Evolutionary conservation across 2,113 vertebrate genomes (phyloP).

Genomic region (Thamnaconus septentrionalis): DNA sequence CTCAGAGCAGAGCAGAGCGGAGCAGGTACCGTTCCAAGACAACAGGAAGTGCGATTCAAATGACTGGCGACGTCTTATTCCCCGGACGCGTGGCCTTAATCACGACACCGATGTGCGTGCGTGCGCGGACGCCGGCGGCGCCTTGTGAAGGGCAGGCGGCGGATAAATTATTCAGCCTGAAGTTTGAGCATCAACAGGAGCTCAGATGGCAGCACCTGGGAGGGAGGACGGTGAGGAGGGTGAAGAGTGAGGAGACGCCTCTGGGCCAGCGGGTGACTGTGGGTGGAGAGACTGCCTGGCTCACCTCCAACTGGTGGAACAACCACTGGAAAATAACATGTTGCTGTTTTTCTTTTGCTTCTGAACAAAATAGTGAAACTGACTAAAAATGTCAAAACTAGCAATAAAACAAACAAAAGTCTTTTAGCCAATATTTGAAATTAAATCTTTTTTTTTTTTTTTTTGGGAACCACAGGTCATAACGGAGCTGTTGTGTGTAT

Average conservation of each 20-base stretch:
- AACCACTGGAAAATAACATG: neutral
- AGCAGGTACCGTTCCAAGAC: too few species aligned
- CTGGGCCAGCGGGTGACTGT: constrained; percentile 32
- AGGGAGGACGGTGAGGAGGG: constrained; percentile 62
- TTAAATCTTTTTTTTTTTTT: too few species aligned
- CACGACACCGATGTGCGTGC: constrained; percentile 49
- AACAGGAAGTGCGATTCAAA: constrained; percentile 20
- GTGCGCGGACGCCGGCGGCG: constrained; percentile 53
- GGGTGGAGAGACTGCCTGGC: neutral
- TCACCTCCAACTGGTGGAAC: neutral
- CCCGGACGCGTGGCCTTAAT: neutral
- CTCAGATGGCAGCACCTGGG: constrained; percentile 68
- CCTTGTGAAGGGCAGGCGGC: constrained; percentile 59
- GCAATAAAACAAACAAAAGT: too few species aligned
- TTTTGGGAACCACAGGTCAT: too few species aligned
- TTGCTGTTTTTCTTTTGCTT: neutral
- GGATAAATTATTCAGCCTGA: constrained; percentile 68
- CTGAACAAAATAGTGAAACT: too few species aligned
- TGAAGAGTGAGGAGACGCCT: constrained; percentile 45
- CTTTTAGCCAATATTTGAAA: too few species aligned
- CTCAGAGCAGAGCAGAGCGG: too few species aligned
- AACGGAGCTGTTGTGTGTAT: too few species aligned
- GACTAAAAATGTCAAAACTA: too few species aligned
- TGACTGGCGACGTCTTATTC: constrained; percentile 49
- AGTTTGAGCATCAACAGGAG: constrained; percentile 61